Conservation (phyloP, 2,113 vertebrate genomes). For the Chascanopsetta lugubris region DNA sequence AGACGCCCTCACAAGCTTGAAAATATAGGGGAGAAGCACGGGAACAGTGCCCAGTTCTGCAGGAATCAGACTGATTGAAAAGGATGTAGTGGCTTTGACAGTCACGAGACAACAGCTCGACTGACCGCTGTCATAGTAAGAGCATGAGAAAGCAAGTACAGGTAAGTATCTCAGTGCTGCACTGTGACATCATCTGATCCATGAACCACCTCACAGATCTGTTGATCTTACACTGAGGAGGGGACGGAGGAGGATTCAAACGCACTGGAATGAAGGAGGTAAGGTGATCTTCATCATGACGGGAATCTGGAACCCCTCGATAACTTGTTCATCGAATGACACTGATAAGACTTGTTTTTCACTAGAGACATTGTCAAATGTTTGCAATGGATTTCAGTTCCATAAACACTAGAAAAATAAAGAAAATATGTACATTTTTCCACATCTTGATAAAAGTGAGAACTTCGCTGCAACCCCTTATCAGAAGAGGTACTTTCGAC, state of each 20-base stretch:
- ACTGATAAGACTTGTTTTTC: no score
- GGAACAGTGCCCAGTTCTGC: not conserved
- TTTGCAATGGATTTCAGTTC: not conserved
- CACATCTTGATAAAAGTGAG: not conserved
- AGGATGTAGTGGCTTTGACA: not conserved
- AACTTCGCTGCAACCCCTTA: not conserved
- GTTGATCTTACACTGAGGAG: not conserved
- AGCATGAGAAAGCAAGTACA: not conserved
- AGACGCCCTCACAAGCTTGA: not conserved
- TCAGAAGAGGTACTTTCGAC: conserved; percentile 90
- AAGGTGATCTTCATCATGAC: not conserved
- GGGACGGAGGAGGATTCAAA: not conserved
- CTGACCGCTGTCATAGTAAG: no score
- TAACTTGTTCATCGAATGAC: no score
- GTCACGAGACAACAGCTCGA: not conserved
- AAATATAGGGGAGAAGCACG: not conserved
- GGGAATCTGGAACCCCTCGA: no score
- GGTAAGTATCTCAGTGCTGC: not conserved
- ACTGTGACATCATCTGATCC: not conserved
- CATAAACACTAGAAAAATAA: not conserved
- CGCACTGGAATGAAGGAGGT: not conserved
- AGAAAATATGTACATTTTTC: conserved; percentile 35
- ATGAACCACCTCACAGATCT: not conserved
- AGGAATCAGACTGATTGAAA: not conserved
- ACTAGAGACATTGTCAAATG: not conserved